Base-by-base conservation (phyloP, 2,888 invertebrate species). In the Drosophila neotestacea region DNA sequence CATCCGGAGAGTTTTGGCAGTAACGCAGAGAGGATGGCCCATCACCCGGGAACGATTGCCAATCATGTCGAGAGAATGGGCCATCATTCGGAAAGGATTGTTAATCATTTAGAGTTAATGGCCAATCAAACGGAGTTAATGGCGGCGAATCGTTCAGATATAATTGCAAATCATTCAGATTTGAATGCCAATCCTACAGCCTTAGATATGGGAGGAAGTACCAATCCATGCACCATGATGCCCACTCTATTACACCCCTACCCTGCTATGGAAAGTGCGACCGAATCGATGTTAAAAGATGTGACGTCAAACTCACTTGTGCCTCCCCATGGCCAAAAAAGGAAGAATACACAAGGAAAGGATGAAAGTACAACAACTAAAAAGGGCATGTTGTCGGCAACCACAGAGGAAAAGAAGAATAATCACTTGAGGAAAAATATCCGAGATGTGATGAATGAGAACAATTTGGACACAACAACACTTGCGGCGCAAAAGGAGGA, bases 381-480 rank as follows among this genome's bases (percentile, higher is more conserved):
- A 38, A 86, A 86, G 46, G 55, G 76, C 32, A 48, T 69, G 41
- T 7, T 78, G 39, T 51, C 50, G 28, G 42, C 51, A 28, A 46
- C 77, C 5, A 62, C 69, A n/a, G 92, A 92, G 30, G 91, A 91
- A 16, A 92, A 91, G 55, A 92, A 92, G 66, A 88, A 79, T 56
- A 85, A 78, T 44, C 96, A 96, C 92, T 94, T 97, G 90, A 94
- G 98, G 42, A 94, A 96, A 71, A 98, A 98, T 90, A 98, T 98
- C 81, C 95, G 98, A 63, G 98, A 98, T 93, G 98, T 98, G 7
- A 96, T 98, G 95, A 96, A 97, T 90, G 98, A 98, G 89, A 97
- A 96, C 72, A 97, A 98, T 90, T 93, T 99, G 73, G 98, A 98
- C 91, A 97, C 97, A 72, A 96, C 97, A 11, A 99, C 98, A 2